Evolutionary conservation across 2,113 vertebrate species (phyloP).

Genomic region (Lagopus muta): DNA sequence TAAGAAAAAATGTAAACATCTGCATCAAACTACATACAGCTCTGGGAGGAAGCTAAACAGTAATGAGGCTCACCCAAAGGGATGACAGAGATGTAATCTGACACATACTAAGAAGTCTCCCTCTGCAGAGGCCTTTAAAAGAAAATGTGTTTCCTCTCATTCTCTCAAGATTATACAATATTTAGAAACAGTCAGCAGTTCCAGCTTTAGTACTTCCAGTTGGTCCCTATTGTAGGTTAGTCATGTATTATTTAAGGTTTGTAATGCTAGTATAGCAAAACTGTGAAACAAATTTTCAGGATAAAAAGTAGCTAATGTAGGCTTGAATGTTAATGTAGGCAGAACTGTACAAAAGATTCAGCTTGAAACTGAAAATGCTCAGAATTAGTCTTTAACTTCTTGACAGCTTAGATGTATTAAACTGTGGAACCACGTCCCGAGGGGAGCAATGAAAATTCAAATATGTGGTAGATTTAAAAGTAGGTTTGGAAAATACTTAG

Average conservation of each 20-base stretch:
- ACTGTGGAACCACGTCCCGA: background rate
- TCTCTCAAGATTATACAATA: conserved; percentile 53
- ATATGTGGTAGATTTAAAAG: background rate
- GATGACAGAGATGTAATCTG: conserved; percentile 60
- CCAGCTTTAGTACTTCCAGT: conserved; percentile 34
- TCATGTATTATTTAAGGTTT: conserved; percentile 29
- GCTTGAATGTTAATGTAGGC: background rate
- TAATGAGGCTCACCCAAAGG: conserved; percentile 19
- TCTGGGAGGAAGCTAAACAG: conserved; percentile 53
- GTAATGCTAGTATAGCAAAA: background rate
- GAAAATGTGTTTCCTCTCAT: conserved; percentile 70
- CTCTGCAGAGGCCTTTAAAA: conserved; percentile 40
- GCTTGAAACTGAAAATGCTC: background rate
- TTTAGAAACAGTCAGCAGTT: conserved; percentile 48
- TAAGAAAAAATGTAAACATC: background rate
- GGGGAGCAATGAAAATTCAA: conserved; percentile 2
- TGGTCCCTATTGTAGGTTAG: background rate
- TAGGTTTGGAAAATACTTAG: background rate
- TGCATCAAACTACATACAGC: background rate
- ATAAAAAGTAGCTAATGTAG: background rate
- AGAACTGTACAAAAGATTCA: background rate
- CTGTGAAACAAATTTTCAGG: background rate
- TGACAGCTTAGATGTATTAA: background rate
- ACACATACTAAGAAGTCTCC: background rate
- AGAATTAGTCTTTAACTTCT: background rate